phyloP scores from a whole-genome alignment of 2,888 invertebrate genomes.

The Leptinotarsa tumamoca region DNA sequence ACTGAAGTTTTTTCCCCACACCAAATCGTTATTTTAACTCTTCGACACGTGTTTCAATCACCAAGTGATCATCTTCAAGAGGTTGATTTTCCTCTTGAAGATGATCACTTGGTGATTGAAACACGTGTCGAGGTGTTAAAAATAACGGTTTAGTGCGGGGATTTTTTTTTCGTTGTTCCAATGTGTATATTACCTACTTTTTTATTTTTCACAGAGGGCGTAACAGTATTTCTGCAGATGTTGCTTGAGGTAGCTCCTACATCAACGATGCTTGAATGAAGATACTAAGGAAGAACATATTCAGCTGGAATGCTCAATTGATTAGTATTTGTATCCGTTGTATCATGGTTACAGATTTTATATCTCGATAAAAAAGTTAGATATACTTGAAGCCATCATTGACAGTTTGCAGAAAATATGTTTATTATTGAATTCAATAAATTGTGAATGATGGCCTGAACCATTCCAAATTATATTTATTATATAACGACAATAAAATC shows the following conservation, averaged over 20 bases:
- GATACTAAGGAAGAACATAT: conserved; percentile 24
- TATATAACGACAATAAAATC: background rate
- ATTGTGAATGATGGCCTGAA: conserved; percentile 69
- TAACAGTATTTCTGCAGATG: conserved; percentile 91
- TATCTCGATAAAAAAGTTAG: background rate
- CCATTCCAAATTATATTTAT: conserved; percentile 68
- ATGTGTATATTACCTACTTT: background rate
- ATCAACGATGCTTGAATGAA: conserved; percentile 79
- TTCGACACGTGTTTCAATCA: too few species aligned
- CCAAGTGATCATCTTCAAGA: too few species aligned
- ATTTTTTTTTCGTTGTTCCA: too few species aligned
- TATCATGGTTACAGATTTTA: conserved; percentile 54
- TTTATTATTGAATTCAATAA: background rate
- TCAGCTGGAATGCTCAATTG: conserved; percentile 39
- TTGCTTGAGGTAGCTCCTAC: conserved; percentile 92
- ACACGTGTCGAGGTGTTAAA: too few species aligned
- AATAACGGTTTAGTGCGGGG: too few species aligned
- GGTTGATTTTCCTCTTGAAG: too few species aligned
- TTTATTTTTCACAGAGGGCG: conserved; percentile 77
- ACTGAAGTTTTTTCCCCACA: too few species aligned
- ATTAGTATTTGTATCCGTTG: conserved; percentile 38
- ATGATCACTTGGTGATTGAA: too few species aligned
- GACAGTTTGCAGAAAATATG: background rate
- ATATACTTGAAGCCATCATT: background rate
- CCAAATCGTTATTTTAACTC: too few species aligned